Evolutionary conservation across 2,113 vertebrate genomes (phyloP), one percentile per base, ranked within the genome.

Genomic region (Sclerurus mexicanus): DNA sequence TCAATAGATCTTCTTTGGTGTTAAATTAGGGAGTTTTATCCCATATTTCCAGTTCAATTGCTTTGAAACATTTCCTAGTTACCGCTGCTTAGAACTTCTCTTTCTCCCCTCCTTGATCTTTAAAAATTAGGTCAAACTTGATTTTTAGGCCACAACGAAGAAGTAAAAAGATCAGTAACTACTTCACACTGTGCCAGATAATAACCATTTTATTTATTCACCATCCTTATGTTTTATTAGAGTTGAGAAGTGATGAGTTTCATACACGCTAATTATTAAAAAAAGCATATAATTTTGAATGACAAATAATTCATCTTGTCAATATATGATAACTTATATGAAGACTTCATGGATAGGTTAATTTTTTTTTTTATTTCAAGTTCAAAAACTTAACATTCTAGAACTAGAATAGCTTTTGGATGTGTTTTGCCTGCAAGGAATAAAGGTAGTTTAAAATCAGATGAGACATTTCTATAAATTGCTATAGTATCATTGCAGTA

Each of bases 71-170:
- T 69, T 93, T 84, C 56, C 42, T 69, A 60, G 72, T 86, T 62
- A 86, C 33, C 12, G 91, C 40, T 58, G 49, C 44, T 44, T 56
- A 88, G 28, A 68, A 74, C 53, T 67, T 90, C n/a, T 74, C 39
- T 77, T 91, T 59, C 24, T 19, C 12, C 12, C 19, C 13, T 90
- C 50, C 87, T 74, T 67, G 46, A 55, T 91, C 79, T 95, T 91
- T 87, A 78, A 90, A 93, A 91, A 75, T 93, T 72, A 80, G 46
- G 58, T 85, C 82, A 91, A 74, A 94, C 37, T 83, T 94, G 33
- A 87, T 83, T 96, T 93, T 88, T 87, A 83, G 63, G 79, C 91
- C 82, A 88, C 35, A 77, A 30, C 42, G 55, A 28, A 85, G 55
- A 93, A 85, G 46, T 75, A 76, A 18, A 83, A 94, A 93, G 90